A percentile compares a stretch with the other conserved stretches of the same genome.
phyloP scores from a whole-genome alignment of 2,888 invertebrate species.

The Hypolimnas misippus region DNA sequence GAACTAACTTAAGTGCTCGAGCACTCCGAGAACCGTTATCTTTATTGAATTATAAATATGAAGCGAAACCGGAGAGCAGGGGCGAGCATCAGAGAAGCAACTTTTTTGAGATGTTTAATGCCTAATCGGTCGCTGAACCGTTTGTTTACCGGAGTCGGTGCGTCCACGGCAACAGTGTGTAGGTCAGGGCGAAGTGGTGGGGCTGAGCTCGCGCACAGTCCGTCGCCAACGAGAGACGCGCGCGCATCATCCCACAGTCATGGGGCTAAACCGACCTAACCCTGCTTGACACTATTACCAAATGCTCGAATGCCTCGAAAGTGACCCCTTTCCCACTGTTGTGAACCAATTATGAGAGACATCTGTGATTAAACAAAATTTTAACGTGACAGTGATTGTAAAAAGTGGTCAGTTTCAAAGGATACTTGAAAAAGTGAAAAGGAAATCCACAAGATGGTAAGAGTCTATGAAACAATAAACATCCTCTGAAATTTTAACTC shows the following conservation, averaged over 20 bases:
- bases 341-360: constrained; percentile 68
- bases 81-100: constrained; percentile 53
- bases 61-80: constrained; percentile 51
- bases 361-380: constrained; percentile 57
- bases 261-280: constrained; percentile 58
- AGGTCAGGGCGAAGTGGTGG: constrained; percentile 73
- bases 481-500: neutral
- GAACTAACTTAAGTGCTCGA: constrained; percentile 64
- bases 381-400: constrained; percentile 66
- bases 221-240: constrained; percentile 65
- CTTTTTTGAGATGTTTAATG: constrained; percentile 58
- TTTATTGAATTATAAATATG: constrained; percentile 77
- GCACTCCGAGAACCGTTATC: constrained; percentile 75
- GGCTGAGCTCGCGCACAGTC: constrained; percentile 61
- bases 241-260: constrained; percentile 60
- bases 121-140: constrained; percentile 82
- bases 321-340: constrained; percentile 65
- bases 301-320: constrained; percentile 62
- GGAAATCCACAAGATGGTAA: constrained; percentile 41
- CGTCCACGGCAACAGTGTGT: constrained; percentile 67
- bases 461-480: neutral
- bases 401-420: constrained; percentile 65
- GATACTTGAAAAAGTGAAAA: constrained; percentile 54
- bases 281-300: constrained; percentile 54
- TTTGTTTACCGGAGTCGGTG: constrained; percentile 78